These are phyloP conservation scores for Actenoides lindsayi DNA, from an alignment of 2,113 vertebrate species.

Conservation along the genomic window DNA sequence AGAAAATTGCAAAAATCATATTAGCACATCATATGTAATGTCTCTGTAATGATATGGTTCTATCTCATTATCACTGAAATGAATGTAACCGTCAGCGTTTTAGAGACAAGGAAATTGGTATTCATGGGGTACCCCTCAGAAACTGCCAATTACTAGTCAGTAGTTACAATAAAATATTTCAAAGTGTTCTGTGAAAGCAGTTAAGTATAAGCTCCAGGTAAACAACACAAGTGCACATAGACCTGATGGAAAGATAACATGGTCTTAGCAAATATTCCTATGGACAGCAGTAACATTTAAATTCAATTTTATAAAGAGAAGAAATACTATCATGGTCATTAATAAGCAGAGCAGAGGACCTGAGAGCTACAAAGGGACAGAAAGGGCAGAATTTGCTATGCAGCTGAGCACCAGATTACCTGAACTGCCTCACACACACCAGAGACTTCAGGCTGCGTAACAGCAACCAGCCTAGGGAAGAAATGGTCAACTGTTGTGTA, in stretches of 20 bases:
- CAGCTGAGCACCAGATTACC: rapidly evolving
- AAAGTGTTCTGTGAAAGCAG: neutral
- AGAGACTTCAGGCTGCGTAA: rapidly evolving
- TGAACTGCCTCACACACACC: neutral
- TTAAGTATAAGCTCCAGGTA: neutral
- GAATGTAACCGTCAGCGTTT: neutral
- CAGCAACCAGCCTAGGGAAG: rapidly evolving
- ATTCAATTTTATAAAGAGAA: neutral
- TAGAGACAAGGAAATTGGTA: neutral
- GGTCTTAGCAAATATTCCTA: neutral
- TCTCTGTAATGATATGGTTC: neutral
- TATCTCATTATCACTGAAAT: neutral
- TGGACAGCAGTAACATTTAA: neutral
- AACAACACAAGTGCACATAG: neutral
- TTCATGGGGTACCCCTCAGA: neutral
- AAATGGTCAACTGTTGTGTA: neutral
- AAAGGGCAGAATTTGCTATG: neutral
- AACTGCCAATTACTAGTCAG: neutral
- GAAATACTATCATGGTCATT: neutral
- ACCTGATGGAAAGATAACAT: neutral
- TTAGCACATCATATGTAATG: neutral
- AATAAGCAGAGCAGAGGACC: neutral
- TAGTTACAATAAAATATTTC: neutral
- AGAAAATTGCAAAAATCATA: neutral
- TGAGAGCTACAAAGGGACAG: neutral